These are phyloP conservation scores for Trididemnum clinides DNA, from an alignment of 23 tunicate genomes.

Conservation along the genomic window DNA sequence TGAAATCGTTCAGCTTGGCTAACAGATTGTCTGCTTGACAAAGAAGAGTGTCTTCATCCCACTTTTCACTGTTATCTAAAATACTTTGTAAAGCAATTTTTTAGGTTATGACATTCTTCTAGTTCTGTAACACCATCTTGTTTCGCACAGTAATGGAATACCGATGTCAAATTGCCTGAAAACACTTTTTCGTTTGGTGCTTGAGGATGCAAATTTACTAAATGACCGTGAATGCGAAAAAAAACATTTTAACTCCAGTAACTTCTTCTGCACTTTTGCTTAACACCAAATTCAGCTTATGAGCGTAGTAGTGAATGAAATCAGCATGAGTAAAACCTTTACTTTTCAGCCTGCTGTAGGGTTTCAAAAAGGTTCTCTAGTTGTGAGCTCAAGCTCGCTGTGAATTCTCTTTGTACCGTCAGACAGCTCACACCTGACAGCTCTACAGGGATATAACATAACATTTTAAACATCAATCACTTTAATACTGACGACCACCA, in stretches of 20 bases:
- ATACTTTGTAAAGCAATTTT: slow-evolving; percentile 4
- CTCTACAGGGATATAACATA: too few species aligned
- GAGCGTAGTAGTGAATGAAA: not conserved
- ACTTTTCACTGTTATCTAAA: not conserved
- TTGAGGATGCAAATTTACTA: not conserved
- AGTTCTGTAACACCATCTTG: slow-evolving; percentile 17
- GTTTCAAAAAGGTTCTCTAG: too few species aligned
- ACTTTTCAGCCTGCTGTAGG: too few species aligned
- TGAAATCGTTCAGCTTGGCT: not conserved
- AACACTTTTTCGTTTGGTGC: slow-evolving; percentile 3
- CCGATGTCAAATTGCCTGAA: not conserved
- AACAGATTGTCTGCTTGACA: not conserved
- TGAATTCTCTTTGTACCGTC: too few species aligned
- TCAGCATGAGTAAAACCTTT: too few species aligned
- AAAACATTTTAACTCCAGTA: not conserved
- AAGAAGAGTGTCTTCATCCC: too few species aligned
- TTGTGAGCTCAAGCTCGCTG: too few species aligned
- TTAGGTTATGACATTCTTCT: not conserved
- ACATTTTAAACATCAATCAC: too few species aligned
- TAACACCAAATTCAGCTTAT: not conserved
- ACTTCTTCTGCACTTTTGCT: slow-evolving; percentile 2
- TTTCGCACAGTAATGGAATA: slow-evolving; percentile 3
- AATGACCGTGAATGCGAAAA: not conserved
- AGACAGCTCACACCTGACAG: too few species aligned
- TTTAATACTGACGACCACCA: too few species aligned